Evolutionary conservation across 2,113 vertebrate species (phyloP), one percentile per base, ranked within the genome.

Genomic region (Marmota flaviventris): DNA sequence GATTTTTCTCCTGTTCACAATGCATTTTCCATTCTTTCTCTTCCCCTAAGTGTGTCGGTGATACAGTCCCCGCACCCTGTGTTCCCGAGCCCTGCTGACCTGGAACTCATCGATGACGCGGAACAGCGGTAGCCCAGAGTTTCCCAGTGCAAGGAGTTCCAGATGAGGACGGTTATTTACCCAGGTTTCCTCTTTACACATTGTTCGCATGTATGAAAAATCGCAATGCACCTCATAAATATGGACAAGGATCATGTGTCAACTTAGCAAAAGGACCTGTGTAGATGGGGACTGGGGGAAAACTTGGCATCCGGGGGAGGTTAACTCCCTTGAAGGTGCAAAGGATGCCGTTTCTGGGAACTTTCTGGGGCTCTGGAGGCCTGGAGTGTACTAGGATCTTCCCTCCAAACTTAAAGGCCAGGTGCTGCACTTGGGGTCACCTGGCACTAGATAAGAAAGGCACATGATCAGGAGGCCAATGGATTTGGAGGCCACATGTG

Each of bases 171-270:
- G 8, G 48, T 61, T 8, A 42, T 6, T 2, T 8, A 13, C 61
- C 61, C 8, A 6, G 27, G 22, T 6, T 17, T 16, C 12, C 24
- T 16, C 39, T 10, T n/a, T 61, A 7, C 2, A 24, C 34, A 4
- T 4, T 5, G 1, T 24, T 0, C 39, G 4, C 6, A 8, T 1
- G 14, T 10, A 34, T 32, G 53, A 70, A n/a, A 20, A 0, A 14
- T 32, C n/a, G 9, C 56, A 32, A 17, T 1, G 5, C 2, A 1
- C 42, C 61, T 32, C 9, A 6, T 32, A 63, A 29, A 67, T 53
- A 8, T 1, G 7, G 5, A 5, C 18, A 20, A 13, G 48, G 32
- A 34, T 27, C 8, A 2, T 8, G 3, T 8, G 45, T 65, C 42
- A 2, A 25, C 42, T 58, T 25, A 16, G 39, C 20, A 13, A 7